Percentiles rank a stretch among this genome's conserved stretches.
Evolutionary conservation across 2,113 vertebrate genomes (phyloP).

Genomic region (Verasper variegatus): DNA sequence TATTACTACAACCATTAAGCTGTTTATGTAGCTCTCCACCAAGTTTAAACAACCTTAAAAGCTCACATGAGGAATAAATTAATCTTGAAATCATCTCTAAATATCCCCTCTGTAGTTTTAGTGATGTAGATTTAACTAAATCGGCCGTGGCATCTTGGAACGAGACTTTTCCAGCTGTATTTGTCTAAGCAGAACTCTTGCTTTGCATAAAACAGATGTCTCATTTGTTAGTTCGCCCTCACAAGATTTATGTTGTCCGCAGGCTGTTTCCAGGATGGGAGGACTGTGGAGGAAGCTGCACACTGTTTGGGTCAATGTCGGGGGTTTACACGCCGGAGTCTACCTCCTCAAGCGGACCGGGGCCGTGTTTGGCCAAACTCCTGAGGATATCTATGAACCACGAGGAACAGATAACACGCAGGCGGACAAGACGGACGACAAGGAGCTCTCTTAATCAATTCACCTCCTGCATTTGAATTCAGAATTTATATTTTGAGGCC

Average conservation of each 20-base stretch:
- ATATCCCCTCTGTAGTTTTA: conserved; percentile 10
- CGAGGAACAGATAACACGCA: conserved; percentile 20
- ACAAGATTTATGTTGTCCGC: conserved; percentile 43
- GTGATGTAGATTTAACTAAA: not conserved
- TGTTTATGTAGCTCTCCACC: conserved; percentile 3
- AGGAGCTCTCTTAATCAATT: conserved; percentile 36
- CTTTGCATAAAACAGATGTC: conserved; percentile 42
- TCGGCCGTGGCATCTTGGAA: conserved; percentile 1
- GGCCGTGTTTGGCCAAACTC: conserved; percentile 74
- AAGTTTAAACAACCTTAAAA: conserved; percentile 33
- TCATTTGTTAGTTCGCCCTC: conserved; percentile 48
- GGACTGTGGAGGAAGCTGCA: conserved; percentile 91
- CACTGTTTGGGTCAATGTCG: conserved; percentile 97
- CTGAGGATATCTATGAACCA: conserved; percentile 78
- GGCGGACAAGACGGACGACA: conserved; percentile 33
- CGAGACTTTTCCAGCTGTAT: conserved; percentile 29
- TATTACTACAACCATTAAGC: not conserved
- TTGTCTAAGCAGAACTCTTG: conserved; percentile 20
- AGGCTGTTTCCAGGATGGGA: conserved; percentile 91
- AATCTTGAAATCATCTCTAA: conserved; percentile 15
- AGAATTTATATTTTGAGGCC: not conserved
- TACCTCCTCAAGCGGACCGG: conserved; percentile 90
- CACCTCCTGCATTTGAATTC: not conserved
- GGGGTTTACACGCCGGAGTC: conserved; percentile 94
- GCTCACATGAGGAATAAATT: not conserved